These are phyloP conservation scores for Pseudorhiza aurosa DNA, from an alignment of 30 jellyfish, hydroid and myxozoan genomes.

Conservation along the genomic window DNA sequence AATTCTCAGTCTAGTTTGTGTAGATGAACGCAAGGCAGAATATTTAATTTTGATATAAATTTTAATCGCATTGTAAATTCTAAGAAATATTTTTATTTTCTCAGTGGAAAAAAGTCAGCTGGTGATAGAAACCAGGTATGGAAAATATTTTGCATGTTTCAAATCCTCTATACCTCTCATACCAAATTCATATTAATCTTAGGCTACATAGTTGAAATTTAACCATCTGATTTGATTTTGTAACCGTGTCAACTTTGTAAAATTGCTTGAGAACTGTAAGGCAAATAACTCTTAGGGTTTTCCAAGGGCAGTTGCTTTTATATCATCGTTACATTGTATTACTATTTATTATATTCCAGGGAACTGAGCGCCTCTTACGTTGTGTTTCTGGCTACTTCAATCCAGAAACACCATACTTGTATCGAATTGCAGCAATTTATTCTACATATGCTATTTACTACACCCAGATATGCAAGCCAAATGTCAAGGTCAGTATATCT, in stretches of 20 bases:
- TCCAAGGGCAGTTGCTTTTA: neutral
- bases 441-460: slow-evolving; percentile 46
- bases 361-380: slow-evolving; percentile 49
- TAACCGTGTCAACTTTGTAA: neutral
- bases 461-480: slow-evolving; percentile 56
- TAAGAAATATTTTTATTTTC: neutral
- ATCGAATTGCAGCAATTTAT: slow-evolving; percentile 65
- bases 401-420: slow-evolving; percentile 50
- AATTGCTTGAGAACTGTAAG: neutral
- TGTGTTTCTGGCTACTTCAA: slow-evolving; percentile 38
- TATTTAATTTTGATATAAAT: too few relatives aligned
- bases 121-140: slow-evolving; percentile 38
- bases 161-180: too few relatives aligned
- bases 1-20: too few relatives aligned
- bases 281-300: neutral
- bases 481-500: slow-evolving; percentile 30
- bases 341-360: slow-evolving; percentile 12
- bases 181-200: too few relatives aligned
- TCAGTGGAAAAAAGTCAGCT: slow-evolving; percentile 36
- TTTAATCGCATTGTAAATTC: too few relatives aligned
- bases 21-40: too few relatives aligned
- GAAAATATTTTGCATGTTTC: too few relatives aligned
- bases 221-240: neutral
- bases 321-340: neutral
- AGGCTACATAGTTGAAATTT: too few relatives aligned